Evolutionary conservation across 2,888 invertebrate species (phyloP), one percentile per base, ranked within the genome.

Genomic region (Thera obeliscata): DNA sequence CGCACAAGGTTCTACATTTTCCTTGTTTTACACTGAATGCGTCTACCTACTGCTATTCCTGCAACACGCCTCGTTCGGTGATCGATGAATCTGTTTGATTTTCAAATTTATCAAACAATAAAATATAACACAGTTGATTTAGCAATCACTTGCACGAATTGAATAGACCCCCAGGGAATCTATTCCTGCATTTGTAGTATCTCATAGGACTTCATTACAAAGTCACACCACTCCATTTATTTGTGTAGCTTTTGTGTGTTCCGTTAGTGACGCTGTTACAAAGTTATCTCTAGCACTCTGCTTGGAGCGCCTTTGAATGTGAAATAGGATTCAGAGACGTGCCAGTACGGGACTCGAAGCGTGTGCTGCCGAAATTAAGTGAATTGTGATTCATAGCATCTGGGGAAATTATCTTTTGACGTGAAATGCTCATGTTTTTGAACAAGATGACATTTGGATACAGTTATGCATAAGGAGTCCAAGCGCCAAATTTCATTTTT

Each of bases 281-380:
- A 83, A 85, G 83, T 84, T 85, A 85, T 85, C 84, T 83, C 73
- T 74, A 76, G 76, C 80, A 80, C 76, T 81, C 81, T 70, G 76
- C 76, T 74, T 74, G 70, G 76, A 68, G 65, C 74, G 75, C 78
- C 74, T 80, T 80, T 80, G 78, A 78, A 81, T 81, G 77, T 73
- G 73, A 72, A 78, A 78, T 79, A 77, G 74, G 74, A 74, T 76
- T 76, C 79, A 65, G 63, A 61, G 54, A 71, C 65, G 65, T 73
- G 65, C 66, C 54, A 66, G 57, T 67, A 36, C 66, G 60, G 50
- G 52, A 43, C 35, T 8, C 8, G 46, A 46, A 61, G 60, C 62
- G 66, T 57, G 61, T 61, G 63, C 49, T 56, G 2, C 64, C 33
- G 43, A 66, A 66, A 61, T 66, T 50, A 65, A 65, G 50, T 56